Evolutionary conservation across 2,113 vertebrate species (phyloP).

Genomic region (Brienomyrus brachyistius): DNA sequence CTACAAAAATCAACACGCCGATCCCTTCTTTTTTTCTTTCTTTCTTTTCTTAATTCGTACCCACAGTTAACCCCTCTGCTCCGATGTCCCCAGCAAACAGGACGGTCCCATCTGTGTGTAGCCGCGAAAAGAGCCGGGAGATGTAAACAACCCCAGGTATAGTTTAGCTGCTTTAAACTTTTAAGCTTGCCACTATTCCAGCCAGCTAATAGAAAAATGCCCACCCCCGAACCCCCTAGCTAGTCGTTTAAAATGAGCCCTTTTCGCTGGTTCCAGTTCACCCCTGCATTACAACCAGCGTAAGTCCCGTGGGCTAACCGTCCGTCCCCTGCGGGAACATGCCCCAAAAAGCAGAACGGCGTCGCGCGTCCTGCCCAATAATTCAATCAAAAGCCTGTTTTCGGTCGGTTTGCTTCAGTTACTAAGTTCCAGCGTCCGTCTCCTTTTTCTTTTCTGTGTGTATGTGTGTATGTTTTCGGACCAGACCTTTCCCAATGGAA

Average conservation of each 20-base stretch:
- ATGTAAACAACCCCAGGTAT: constrained; percentile 26
- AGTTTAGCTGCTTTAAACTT: constrained; percentile 39
- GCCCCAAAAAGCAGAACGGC: neutral
- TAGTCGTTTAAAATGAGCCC: constrained; percentile 25
- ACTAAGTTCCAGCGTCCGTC: constrained; percentile 45
- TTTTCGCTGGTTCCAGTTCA: neutral
- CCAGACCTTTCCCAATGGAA: constrained; percentile 47
- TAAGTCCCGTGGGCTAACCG: neutral
- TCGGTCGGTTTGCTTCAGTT: constrained; percentile 39
- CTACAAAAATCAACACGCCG: neutral
- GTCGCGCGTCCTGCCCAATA: constrained; percentile 8
- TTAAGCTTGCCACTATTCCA: constrained; percentile 11
- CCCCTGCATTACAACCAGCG: neutral
- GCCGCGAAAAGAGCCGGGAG: constrained; percentile 16
- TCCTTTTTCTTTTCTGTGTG: constrained; percentile 38
- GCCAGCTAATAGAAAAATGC: constrained; percentile 37
- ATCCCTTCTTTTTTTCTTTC: neutral
- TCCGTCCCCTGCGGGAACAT: constrained; percentile 12
- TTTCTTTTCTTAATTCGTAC: neutral
- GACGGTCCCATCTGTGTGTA: constrained; percentile 29
- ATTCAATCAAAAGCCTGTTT: constrained; percentile 16
- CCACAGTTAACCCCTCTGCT: constrained; percentile 21
- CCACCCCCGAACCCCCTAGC: constrained; percentile 34
- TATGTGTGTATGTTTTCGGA: constrained; percentile 9
- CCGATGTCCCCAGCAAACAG: constrained; percentile 1